phyloP scores from a whole-genome alignment of 2,113 vertebrate genomes.

The Natator depressus region DNA sequence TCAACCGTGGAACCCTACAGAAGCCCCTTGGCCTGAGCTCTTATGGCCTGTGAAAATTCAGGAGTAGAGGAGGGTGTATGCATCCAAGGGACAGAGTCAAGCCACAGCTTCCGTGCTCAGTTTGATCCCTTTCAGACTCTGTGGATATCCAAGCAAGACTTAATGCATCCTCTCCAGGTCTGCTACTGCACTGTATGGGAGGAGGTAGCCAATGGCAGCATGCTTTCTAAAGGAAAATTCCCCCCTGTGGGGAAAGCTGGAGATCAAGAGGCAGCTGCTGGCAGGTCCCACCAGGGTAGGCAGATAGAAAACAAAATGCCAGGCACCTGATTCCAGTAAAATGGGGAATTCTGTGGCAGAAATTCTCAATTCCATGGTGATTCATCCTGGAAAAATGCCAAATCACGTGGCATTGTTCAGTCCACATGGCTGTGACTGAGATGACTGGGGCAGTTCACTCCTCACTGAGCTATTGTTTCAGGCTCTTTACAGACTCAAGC shows the following conservation, averaged over 20 bases:
- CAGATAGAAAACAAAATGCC: background rate
- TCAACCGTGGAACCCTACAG: no score
- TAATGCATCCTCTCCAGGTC: background rate
- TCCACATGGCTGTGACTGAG: background rate
- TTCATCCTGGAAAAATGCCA: background rate
- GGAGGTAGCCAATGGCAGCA: background rate
- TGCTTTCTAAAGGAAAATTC: background rate
- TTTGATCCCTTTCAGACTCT: background rate
- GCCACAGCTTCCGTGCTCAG: background rate
- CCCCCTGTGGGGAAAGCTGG: rapidly evolving
- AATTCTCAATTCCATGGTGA: background rate
- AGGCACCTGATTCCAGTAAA: background rate
- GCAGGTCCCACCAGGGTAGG: background rate
- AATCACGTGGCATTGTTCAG: background rate
- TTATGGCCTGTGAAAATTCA: background rate
- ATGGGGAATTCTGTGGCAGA: background rate
- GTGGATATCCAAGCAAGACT: background rate
- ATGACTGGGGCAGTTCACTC: background rate
- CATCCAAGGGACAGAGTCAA: background rate
- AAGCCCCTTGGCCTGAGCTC: background rate
- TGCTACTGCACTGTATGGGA: background rate
- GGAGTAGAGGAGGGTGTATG: background rate
- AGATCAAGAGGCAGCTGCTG: background rate
- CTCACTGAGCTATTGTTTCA: background rate
- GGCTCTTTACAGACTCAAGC: background rate